Base-by-base conservation (phyloP, 2,797 vertebrate genomes). In the Sebastes oblongus region DNA sequence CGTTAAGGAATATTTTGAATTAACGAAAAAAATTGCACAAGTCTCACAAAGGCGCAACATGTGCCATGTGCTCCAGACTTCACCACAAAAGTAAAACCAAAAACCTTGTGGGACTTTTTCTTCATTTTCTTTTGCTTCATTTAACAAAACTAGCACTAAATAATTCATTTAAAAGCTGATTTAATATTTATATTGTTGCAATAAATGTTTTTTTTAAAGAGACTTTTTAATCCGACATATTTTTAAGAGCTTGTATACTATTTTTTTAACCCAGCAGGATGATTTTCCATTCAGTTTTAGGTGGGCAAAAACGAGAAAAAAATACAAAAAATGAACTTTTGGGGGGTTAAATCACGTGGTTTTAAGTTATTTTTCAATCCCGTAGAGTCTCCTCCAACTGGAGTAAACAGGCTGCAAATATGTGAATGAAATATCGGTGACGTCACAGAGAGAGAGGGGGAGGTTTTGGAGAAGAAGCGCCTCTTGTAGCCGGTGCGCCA, bases 341-440 rank as follows among this genome's bases (percentile, higher is more conserved):
- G 0, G 6, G 0, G 8, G 20, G 4, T 1, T 16, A 16, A 74
- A 80, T 34, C 67, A 39, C 32, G 22, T 27, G 66, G 2, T 65
- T 5, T 24, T 13, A 0, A 4, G 24, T 56, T 50, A 5, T 12
- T 56, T 42, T 25, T 18, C 8, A 32, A 3, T 18, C 32, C 2
- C 27, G 54, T 13, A 32, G 67, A 65, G 39, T 60, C 8, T 66
- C 50, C 27, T 18, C 27, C 34, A 58, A 2, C n/a, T 24, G 52
- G 46, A 67, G 65, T 62, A 80, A 91, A 90, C 77, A 77, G 50
- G 65, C 3, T 61, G 76, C 18, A 83, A 86, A 90, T 77, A 66
- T 72, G 8, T 92, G 89, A 93, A 92, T 91, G 86, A 91, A 88
- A 83, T 80, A 67, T 85, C 67, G 14, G 80, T 94, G 94, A 95